phyloP scores from a whole-genome alignment of 2,113 vertebrate genomes.

The Pelecanus crispus region DNA sequence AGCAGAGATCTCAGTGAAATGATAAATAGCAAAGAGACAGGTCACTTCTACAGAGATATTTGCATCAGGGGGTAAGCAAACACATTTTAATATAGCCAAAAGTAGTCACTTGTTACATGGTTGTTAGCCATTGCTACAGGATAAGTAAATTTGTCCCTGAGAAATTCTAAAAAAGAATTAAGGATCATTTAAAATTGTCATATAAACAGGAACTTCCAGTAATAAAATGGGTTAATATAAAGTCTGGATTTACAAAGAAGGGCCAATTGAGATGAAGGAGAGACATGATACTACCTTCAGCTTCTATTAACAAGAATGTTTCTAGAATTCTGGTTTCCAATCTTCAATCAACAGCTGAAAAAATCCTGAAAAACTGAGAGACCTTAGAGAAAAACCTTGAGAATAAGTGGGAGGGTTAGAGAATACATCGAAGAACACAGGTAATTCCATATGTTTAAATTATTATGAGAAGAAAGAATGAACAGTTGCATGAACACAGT shows the following conservation, averaged over 20 bases:
- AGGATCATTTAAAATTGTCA: not conserved
- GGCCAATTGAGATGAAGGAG: not conserved
- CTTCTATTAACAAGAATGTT: not conserved
- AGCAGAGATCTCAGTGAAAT: not conserved
- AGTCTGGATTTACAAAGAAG: not conserved
- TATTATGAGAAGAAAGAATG: not conserved
- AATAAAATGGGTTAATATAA: not conserved
- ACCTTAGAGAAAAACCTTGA: not conserved
- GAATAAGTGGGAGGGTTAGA: not conserved
- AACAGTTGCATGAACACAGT: not conserved
- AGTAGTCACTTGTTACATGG: rapidly evolving
- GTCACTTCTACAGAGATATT: not conserved
- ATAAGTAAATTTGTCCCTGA: not conserved
- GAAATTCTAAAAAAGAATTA: not conserved
- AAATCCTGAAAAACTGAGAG: not conserved
- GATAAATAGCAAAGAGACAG: not conserved
- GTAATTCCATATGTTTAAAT: not conserved
- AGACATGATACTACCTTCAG: not conserved
- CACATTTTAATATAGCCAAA: not conserved
- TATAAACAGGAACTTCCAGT: not conserved
- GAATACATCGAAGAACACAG: not conserved
- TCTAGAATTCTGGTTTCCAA: not conserved
- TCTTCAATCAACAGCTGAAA: not conserved
- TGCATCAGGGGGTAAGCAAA: not conserved
- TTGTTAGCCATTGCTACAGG: not conserved